Base-by-base conservation (phyloP, 2,797 vertebrate genomes). In the Scleropages formosus region DNA sequence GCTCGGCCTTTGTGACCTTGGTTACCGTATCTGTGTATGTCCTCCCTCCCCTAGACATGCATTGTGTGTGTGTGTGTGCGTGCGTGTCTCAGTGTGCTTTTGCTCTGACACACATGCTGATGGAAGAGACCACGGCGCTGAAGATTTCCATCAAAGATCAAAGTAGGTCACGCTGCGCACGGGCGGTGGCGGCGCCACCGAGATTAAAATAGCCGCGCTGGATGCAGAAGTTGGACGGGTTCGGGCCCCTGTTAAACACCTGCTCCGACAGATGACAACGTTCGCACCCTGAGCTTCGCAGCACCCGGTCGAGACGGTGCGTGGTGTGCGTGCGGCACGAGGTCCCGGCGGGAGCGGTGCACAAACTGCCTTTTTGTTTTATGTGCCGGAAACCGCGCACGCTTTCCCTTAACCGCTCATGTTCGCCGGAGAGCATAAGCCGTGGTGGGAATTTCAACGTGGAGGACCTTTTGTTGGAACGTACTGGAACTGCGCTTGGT, bases 151-250 rank as follows among this genome's bases (percentile, higher is more conserved):
- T 85, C 76, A 82, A 53, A 78, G 78, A 85, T 84, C 79, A 75
- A 89, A 89, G 78, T 88, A 87, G 87, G 83, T 88, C 84, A 83
- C 53, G 61, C 75, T 78, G 73, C 73, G 72, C 79, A 79, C 74
- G 71, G 74, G 63, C 79, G 80, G 78, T n/a, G n/a, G n/a, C n/a
- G n/a, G n/a, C n/a, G n/a, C n/a, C 76, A 77, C 71, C 78, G 59
- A 53, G 79, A 82, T 81, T 83, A 79, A 84, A 87, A 88, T 87
- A 86, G 81, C 82, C 75, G 75, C 61, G 71, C 76, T 80, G 59
- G 70, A 76, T 79, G 74, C 18, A 62, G 58, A 13, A 66, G 72
- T 78, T 64, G 66, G 71, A 73, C 73, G 26, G 26, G 65, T 77
- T 67, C 77, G 60, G 18, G 27, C 61, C 53, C 64, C 74, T 73